These are phyloP conservation scores for Yponomeuta sedellus DNA, from an alignment of 2,888 invertebrate species.

Conservation along the genomic window DNA sequence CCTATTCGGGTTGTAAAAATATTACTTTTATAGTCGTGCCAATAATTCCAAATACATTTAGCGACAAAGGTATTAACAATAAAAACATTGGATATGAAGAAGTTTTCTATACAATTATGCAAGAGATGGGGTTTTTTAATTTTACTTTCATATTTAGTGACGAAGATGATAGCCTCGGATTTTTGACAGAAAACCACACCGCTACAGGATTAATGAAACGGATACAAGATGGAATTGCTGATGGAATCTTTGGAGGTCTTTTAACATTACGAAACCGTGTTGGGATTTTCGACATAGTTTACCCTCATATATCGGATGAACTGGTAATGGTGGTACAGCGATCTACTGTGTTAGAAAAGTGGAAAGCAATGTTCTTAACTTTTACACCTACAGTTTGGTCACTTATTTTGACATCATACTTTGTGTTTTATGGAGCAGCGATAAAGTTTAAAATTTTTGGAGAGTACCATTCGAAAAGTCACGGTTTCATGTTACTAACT, in stretches of 20 bases:
- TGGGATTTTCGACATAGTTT: slow-evolving; percentile 19
- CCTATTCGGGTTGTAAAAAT: slow-evolving; percentile 20
- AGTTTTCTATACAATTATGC: slow-evolving; percentile 18
- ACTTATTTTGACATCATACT: slow-evolving; percentile 12
- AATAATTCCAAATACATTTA: slow-evolving; percentile 15
- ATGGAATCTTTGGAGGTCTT: slow-evolving; percentile 18
- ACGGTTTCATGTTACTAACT: slow-evolving; percentile 10
- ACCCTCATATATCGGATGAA: slow-evolving; percentile 20
- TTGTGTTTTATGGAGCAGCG: slow-evolving; percentile 6
- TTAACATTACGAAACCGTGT: slow-evolving; percentile 17
- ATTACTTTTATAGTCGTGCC: slow-evolving; percentile 15
- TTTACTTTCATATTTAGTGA: slow-evolving; percentile 14
- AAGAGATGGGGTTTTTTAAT: slow-evolving; percentile 14
- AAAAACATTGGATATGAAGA: slow-evolving; percentile 19
- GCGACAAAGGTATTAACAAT: not conserved
- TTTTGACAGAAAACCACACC: slow-evolving; percentile 18
- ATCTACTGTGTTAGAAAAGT: slow-evolving; percentile 18
- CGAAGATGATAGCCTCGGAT: slow-evolving; percentile 11
- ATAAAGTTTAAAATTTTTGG: slow-evolving; percentile 15
- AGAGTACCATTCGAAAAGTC: slow-evolving; percentile 6
- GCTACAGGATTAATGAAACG: slow-evolving; percentile 16
- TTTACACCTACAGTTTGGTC: slow-evolving; percentile 18
- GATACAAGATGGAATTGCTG: slow-evolving; percentile 15
- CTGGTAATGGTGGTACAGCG: slow-evolving; percentile 18
- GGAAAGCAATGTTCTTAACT: slow-evolving; percentile 19